Conservation (phyloP, 2,888 invertebrate species). For the Nemurella pictetii region DNA sequence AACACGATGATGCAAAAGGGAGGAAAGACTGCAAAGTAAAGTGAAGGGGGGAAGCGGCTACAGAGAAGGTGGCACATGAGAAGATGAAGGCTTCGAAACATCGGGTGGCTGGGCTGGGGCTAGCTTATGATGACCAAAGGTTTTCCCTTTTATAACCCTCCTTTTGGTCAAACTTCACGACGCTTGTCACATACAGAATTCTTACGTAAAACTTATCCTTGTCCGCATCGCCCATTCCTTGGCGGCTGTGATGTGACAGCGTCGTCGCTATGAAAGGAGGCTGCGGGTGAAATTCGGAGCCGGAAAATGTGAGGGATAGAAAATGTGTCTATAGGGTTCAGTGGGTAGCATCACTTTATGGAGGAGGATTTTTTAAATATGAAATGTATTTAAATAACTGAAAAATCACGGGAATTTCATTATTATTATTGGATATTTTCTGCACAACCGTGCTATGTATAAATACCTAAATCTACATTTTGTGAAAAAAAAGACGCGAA, state of each 20-base stretch:
- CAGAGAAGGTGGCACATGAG: conserved; percentile 8
- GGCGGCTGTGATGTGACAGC: not conserved
- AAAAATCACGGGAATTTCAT: too few relatives aligned
- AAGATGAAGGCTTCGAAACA: not conserved
- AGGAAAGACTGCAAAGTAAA: conserved; percentile 23
- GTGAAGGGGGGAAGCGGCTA: conserved; percentile 13
- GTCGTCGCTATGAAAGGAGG: not conserved
- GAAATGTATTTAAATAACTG: too few relatives aligned
- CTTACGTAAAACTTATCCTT: conserved; percentile 4
- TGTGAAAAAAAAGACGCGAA: too few relatives aligned
- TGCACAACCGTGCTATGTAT: too few relatives aligned
- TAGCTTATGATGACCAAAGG: conserved; percentile 39
- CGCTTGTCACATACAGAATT: conserved; percentile 34
- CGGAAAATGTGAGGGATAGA: not conserved
- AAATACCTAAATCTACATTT: too few relatives aligned
- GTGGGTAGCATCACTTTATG: too few relatives aligned
- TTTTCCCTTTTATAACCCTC: conserved; percentile 23
- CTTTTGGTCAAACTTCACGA: conserved; percentile 33
- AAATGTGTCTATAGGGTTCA: too few relatives aligned
- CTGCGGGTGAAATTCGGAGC: not conserved
- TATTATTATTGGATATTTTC: too few relatives aligned
- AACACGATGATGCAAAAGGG: conserved; percentile 17
- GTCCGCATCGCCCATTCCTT: not conserved
- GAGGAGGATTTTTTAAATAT: too few relatives aligned
- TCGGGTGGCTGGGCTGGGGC: too few relatives aligned